Percentiles rank a stretch among this genome's conserved stretches.
These are phyloP conservation scores for Apamea sordens DNA, from an alignment of 2,888 invertebrate species.

Conservation along the genomic window DNA sequence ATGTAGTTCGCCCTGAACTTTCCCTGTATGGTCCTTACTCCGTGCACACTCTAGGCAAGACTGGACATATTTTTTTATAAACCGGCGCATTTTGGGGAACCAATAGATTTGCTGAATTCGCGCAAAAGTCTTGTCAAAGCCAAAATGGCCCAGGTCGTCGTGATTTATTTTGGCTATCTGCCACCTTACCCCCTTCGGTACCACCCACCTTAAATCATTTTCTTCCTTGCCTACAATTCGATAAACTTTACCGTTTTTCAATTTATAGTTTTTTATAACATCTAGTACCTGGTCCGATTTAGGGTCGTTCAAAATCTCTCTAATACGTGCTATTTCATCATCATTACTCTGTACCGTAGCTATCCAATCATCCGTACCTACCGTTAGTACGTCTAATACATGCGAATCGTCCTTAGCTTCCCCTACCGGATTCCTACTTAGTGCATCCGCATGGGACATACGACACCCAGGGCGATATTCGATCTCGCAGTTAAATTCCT, in stretches of 20 bases:
- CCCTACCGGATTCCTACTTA: constrained; percentile 3
- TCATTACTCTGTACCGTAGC: background rate
- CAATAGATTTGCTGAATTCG: background rate
- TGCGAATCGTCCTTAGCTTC: background rate
- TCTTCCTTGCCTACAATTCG: background rate
- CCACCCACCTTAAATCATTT: background rate
- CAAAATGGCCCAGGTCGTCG: background rate
- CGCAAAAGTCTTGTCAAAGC: background rate
- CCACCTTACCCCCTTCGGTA: constrained; percentile 3
- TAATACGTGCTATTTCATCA: background rate
- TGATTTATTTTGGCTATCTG: background rate
- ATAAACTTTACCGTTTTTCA: background rate
- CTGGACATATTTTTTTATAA: background rate
- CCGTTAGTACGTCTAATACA: background rate
- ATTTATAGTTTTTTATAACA: background rate
- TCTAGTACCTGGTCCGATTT: background rate
- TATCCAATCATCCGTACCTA: background rate
- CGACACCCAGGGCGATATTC: constrained; percentile 56
- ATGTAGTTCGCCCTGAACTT: background rate
- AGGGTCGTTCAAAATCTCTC: background rate
- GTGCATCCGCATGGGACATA: constrained; percentile 64
- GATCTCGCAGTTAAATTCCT: constrained; percentile 45
- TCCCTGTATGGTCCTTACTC: background rate
- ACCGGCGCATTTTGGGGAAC: background rate
- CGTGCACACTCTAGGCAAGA: background rate